A percentile compares a stretch with the other conserved stretches of the same genome.
phyloP scores from a whole-genome alignment of 37 sponge, comb jelly and placozoan genomes.

The Agelas oroides region DNA sequence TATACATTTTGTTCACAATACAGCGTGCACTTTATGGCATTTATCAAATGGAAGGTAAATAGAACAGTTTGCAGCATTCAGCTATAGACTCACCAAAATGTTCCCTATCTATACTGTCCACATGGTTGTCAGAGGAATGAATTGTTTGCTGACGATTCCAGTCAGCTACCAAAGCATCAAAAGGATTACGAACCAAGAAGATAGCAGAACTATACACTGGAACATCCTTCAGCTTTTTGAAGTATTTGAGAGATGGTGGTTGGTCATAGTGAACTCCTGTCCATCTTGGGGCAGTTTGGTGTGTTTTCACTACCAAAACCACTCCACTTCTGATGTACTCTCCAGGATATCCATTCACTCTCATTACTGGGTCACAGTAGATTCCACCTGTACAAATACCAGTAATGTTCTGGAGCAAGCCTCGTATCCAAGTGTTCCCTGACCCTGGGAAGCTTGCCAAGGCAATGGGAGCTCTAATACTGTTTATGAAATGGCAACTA shows the following conservation, averaged over 20 bases:
- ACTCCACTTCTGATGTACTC: constrained; percentile 54
- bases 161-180: constrained; percentile 50
- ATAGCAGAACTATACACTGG: constrained; percentile 40
- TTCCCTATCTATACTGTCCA: background rate
- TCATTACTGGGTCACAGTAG: constrained; percentile 48
- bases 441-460: constrained; percentile 63
- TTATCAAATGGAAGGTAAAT: too few species aligned
- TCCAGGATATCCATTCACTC: constrained; percentile 38
- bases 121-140: background rate
- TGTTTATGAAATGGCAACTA: constrained; percentile 44
- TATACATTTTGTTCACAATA: too few species aligned
- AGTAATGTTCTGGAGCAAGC: constrained; percentile 53
- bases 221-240: constrained; percentile 13
- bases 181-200: constrained; percentile 46
- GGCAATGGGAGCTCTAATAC: constrained; percentile 40
- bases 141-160: constrained; percentile 1
- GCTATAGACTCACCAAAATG: constrained; percentile 60
- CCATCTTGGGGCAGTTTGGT: constrained; percentile 45
- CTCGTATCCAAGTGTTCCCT: constrained; percentile 73
- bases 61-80: too few species aligned
- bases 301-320: constrained; percentile 65
- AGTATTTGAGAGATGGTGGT: constrained; percentile 17
- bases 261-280: constrained; percentile 22
- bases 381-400: constrained; percentile 70
- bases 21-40: too few species aligned